Evolutionary conservation across 2,888 invertebrate species (phyloP), one percentile per base, ranked within the genome.

Genomic region (Lacanobia wlatinum): DNA sequence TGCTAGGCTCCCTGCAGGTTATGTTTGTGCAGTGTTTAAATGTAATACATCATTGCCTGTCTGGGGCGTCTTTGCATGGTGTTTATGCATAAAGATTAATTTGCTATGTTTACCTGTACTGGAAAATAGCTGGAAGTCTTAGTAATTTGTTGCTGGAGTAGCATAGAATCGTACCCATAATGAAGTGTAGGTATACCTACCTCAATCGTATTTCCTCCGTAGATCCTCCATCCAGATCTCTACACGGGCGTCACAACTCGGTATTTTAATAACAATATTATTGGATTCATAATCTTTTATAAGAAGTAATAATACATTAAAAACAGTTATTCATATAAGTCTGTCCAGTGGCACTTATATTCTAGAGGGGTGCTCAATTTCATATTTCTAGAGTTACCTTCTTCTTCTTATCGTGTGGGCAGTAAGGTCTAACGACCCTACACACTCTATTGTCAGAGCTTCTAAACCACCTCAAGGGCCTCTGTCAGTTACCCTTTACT

Each of bases 11-110:
- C 77, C 77, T 63, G 48, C 40, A 72, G 73, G 83, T 67, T 46
- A 23, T 60, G 50, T 65, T 69, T 64, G 40, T 68, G 67, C 46
- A 55, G 80, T 74, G 70, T 73, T 83, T 80, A 76, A 80, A 77
- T 67, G 80, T 61, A 80, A 80, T 85, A 75, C 69, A 85, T 83
- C 83, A 83, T 70, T 58, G 56, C 48, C 48, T 67, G 82, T 73
- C 73, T 14, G 9, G 40, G 53, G 18, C 9, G 53, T 60, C 38
- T 58, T 56, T 63, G 58, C 21, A 34, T 21, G 52, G 43, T 65
- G 18, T 73, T 76, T 70, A 70, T 48, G 60, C 59, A 48, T 56
- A 59, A 65, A 55, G 38, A 63, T 68, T 70, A 52, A 67, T 61
- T 56, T 62, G 38, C 10, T 28, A 18, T 28, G 10, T 48, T 2